Conservation (phyloP, 2,797 vertebrate genomes). For the Naso thynnoides region DNA sequence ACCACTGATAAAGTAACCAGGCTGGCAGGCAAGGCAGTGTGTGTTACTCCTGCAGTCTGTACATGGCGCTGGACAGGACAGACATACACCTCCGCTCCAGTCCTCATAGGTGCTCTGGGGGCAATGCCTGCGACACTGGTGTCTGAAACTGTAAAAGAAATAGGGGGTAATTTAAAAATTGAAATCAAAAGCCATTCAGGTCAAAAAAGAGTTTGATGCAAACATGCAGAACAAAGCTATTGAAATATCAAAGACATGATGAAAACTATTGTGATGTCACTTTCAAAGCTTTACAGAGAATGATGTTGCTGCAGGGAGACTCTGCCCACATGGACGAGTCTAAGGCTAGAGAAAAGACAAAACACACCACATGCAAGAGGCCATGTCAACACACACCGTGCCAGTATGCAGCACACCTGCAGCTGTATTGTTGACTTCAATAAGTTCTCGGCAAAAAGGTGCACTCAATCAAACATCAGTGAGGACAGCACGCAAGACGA, state of each 20-base stretch:
- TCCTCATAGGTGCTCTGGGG: slow-evolving; percentile 85
- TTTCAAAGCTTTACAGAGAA: slow-evolving; percentile 42
- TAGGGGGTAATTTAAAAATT: slow-evolving; percentile 25
- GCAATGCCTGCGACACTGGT: slow-evolving; percentile 86
- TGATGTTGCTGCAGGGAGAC: slow-evolving; percentile 30
- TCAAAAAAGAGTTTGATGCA: slow-evolving; percentile 17
- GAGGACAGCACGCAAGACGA: slow-evolving; percentile 25
- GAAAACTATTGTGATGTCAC: slow-evolving; percentile 27
- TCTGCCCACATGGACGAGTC: slow-evolving; percentile 32
- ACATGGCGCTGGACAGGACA: slow-evolving; percentile 81
- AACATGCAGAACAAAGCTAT: slow-evolving; percentile 52
- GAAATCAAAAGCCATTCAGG: slow-evolving; percentile 7
- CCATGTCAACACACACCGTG: slow-evolving; percentile 40
- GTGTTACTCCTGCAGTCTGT: slow-evolving; percentile 82
- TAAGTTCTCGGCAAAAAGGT: slow-evolving; percentile 43
- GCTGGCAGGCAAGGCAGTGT: slow-evolving; percentile 83
- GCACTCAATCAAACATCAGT: slow-evolving; percentile 45
- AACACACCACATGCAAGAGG: slow-evolving; percentile 40
- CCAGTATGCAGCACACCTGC: slow-evolving; percentile 70
- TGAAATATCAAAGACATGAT: slow-evolving; percentile 56
- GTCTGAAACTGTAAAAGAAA: slow-evolving; percentile 79
- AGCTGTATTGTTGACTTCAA: slow-evolving; percentile 61
- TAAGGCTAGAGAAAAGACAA: slow-evolving; percentile 45
- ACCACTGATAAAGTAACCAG: slow-evolving; percentile 85
- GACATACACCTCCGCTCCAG: slow-evolving; percentile 75